Base-by-base conservation (phyloP, 2,113 vertebrate genomes). In the Seriola aureovittata region DNA sequence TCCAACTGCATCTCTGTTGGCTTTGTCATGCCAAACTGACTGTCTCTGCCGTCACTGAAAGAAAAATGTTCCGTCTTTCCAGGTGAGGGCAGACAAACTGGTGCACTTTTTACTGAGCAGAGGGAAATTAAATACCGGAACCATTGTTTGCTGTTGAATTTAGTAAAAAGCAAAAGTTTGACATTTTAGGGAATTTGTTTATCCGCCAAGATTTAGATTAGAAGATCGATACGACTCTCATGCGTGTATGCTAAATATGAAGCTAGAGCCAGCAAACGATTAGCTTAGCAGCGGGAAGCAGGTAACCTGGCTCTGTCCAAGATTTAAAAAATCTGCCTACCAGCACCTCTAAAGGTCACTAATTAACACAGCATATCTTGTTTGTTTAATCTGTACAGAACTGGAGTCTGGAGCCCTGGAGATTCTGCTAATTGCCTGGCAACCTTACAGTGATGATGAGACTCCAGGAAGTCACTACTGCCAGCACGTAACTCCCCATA, bases 1-100 rank as follows among this genome's bases (percentile, higher is more conserved):
- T 83, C 67, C 67, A 78, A 54, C 46, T 81, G 79, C 64, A 84
- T 83, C 72, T 80, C n/a, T 65, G 21, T 65, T 60, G 72, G 21
- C 0, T 71, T 63, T 29, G 12, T 34, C n/a, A 32, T 68, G 66
- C 46, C 57, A 80, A 70, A 21, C n/a, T n/a, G 12, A 50, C 57
- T 14, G 8, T 59, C 50, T 75, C 60, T 46, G 34, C 57, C n/a
- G 10, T 2, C 23, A 11, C 65, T 62, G n/a, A 64, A 2, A 67
- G 19, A 55, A 63, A 82, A 60, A 42, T n/a, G 19, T 57, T 38
- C 48, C 68, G 6, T 78, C 21, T 58, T 8, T 72, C 54, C 42
- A 85, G 57, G 34, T 65, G 71, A 78, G 64, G 50, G 71, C 46
- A 78, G 55, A 82, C 59, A 71, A 58, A 48, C 40, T 46, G 4